phyloP scores from a whole-genome alignment of 2,113 vertebrate species.

The Anguilla japonica region DNA sequence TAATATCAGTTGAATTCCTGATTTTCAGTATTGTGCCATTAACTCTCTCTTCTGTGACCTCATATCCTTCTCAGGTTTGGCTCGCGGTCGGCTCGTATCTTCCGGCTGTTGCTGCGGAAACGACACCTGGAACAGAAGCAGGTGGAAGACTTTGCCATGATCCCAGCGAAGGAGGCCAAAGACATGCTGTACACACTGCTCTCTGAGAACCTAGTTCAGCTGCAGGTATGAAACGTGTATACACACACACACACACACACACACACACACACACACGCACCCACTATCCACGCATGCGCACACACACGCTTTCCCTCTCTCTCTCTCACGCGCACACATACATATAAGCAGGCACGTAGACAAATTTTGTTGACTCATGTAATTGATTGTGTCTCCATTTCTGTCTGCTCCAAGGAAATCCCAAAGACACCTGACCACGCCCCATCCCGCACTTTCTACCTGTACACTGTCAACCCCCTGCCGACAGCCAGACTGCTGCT shows the following conservation, averaged over 20 bases:
- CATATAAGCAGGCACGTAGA: background rate
- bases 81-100: conserved; percentile 87
- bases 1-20: background rate
- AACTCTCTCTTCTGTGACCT: background rate
- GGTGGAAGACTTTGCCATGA: conserved; percentile 97
- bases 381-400: background rate
- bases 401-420: conserved; percentile 77
- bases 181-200: conserved; percentile 96
- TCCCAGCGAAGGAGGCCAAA: conserved; percentile 96
- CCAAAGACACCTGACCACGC: conserved; percentile 93
- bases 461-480: conserved; percentile 84
- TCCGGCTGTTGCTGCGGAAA: conserved; percentile 83
- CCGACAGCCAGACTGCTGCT: conserved; percentile 81
- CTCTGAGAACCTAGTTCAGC: conserved; percentile 83
- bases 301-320: background rate
- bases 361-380: background rate
- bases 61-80: conserved; percentile 76
- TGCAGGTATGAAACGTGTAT: conserved; percentile 73
- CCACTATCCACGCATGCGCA: background rate
- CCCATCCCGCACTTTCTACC: conserved; percentile 91
- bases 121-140: conserved; percentile 95
- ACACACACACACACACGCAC: background rate
- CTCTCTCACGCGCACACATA: background rate
- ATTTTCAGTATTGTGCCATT: background rate
- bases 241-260: background rate